These are phyloP conservation scores for Coreius guichenoti DNA, from an alignment of 2,797 vertebrate genomes.

Conservation along the genomic window DNA sequence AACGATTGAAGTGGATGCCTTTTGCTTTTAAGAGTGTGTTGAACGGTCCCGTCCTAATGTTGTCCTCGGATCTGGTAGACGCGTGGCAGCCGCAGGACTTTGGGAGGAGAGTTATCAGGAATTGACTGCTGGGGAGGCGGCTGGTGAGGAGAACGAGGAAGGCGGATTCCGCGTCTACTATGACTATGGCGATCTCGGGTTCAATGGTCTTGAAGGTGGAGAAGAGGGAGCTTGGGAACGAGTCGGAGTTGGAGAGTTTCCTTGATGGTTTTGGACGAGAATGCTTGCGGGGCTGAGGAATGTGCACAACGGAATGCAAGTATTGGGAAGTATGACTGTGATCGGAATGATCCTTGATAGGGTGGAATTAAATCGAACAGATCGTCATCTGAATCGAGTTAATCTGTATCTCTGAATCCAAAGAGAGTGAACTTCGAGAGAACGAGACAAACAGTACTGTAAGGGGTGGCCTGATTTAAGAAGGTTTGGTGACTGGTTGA, in stretches of 20 bases:
- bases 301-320: background rate
- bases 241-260: background rate
- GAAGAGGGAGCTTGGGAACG: too few species aligned
- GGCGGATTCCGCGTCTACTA: too few species aligned
- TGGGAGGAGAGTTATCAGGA: background rate
- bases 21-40: background rate
- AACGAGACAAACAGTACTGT: background rate
- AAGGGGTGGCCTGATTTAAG: background rate
- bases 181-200: too few species aligned
- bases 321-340: background rate
- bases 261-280: background rate
- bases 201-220: background rate
- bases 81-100: background rate
- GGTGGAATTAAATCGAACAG: background rate
- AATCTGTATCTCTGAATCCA: background rate
- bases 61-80: background rate
- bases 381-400: too few species aligned
- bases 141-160: too few species aligned
- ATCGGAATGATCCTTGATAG: background rate
- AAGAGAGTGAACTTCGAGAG: background rate
- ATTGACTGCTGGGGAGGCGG: too few species aligned
- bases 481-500: background rate
- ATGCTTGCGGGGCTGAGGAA: too few species aligned
- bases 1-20: background rate
- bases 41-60: background rate